Percentiles rank a stretch among this genome's conserved stretches.
phyloP scores from a whole-genome alignment of 2,113 vertebrate genomes.

The Lutjanus erythropterus region DNA sequence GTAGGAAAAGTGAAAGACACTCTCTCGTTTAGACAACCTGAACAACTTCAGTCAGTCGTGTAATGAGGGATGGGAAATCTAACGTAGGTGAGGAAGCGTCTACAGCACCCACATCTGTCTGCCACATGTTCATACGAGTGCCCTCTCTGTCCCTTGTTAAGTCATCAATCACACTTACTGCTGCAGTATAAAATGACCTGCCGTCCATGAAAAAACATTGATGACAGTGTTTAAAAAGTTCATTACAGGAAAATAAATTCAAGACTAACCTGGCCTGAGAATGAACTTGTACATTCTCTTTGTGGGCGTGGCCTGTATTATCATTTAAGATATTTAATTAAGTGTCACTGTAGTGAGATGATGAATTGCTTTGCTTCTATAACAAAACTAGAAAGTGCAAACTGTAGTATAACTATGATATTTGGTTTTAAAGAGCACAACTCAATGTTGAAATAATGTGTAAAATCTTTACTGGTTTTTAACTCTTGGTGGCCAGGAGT shows the following conservation, averaged over 20 bases:
- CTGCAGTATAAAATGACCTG: neutral
- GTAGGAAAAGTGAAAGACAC: constrained; percentile 23
- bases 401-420: neutral
- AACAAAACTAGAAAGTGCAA: neutral
- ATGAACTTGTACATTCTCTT: neutral
- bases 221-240: constrained; percentile 3
- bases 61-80: constrained; percentile 18
- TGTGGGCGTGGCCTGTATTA: neutral
- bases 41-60: neutral
- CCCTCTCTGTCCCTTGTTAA: constrained; percentile 29
- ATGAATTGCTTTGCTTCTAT: neutral
- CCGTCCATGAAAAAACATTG: neutral
- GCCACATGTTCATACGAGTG: constrained; percentile 52
- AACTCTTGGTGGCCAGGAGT: neutral
- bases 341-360: neutral
- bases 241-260: neutral
- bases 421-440: neutral
- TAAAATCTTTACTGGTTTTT: neutral
- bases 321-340: neutral
- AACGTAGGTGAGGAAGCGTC: neutral
- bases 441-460: neutral
- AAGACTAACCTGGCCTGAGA: neutral
- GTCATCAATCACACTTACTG: constrained; percentile 48
- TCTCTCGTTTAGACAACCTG: neutral
- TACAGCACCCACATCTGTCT: constrained; percentile 61